Percentiles rank a stretch among this genome's conserved stretches.
Evolutionary conservation across 2,797 vertebrate species (phyloP).

Genomic region (Clamator glandarius): DNA sequence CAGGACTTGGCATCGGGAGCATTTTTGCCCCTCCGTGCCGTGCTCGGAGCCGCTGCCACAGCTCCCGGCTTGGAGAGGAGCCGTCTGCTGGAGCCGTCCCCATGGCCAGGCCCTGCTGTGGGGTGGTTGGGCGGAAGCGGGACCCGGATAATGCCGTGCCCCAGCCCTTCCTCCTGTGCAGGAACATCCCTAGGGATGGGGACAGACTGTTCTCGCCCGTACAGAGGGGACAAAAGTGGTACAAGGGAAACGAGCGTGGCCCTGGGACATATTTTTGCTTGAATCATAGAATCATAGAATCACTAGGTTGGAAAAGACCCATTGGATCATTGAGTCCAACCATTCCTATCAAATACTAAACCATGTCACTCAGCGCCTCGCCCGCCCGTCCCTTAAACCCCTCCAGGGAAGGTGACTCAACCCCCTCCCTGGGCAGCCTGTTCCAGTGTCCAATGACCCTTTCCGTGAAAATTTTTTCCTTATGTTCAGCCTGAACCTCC

Average conservation of each 20-base stretch:
- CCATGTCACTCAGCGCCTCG: too few relatives aligned
- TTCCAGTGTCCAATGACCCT: too few relatives aligned
- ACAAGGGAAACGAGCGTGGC: rapidly evolving
- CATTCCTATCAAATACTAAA: too few relatives aligned
- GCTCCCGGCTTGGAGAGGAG: background rate
- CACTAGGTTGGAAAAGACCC: too few relatives aligned
- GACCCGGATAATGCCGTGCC: slow-evolving; percentile 13
- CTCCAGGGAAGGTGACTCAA: too few relatives aligned
- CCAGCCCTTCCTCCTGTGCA: slow-evolving; percentile 55
- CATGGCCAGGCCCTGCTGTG: background rate
- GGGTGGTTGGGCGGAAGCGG: background rate
- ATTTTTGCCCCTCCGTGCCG: background rate
- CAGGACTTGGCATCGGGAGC: background rate
- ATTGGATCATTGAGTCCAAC: too few relatives aligned
- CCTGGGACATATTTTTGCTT: background rate
- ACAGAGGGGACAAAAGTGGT: background rate
- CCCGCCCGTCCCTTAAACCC: too few relatives aligned
- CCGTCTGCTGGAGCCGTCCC: background rate
- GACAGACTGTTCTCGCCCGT: background rate
- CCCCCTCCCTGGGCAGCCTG: too few relatives aligned
- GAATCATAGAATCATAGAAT: too few relatives aligned
- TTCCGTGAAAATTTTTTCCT: too few relatives aligned
- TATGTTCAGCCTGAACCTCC: too few relatives aligned
- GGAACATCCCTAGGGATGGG: slow-evolving; percentile 21
- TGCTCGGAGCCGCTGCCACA: background rate